A percentile compares a stretch with the other conserved stretches of the same genome.
phyloP scores from a whole-genome alignment of 2,797 vertebrate genomes.

The Sebastes vulpes region DNA sequence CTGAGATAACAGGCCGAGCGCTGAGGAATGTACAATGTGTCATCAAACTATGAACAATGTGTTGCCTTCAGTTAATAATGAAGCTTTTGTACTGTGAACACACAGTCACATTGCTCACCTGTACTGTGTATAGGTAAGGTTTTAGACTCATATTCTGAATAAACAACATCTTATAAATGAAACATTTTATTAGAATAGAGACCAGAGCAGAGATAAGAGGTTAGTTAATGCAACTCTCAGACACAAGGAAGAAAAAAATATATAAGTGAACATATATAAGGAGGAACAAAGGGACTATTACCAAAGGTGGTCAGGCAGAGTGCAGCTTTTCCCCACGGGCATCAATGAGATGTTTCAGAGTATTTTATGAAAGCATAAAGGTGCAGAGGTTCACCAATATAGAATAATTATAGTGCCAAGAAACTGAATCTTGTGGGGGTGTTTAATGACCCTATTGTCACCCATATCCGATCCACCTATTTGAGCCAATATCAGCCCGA shows the following conservation, averaged over 20 bases:
- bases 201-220: not conserved
- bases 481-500: too few relatives aligned
- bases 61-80: constrained; percentile 4
- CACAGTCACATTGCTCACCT: not conserved
- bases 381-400: not conserved
- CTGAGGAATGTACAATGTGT: constrained; percentile 33
- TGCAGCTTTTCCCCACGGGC: constrained; percentile 2
- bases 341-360: not conserved
- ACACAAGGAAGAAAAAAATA: not conserved
- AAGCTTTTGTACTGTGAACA: constrained; percentile 17
- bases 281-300: not conserved
- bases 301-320: constrained; percentile 11
- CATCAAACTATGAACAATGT: constrained; percentile 27
- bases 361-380: not conserved
- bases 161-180: constrained; percentile 13
- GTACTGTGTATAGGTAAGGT: not conserved
- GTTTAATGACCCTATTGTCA: not conserved
- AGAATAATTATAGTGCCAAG: not conserved
- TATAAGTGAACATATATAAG: not conserved
- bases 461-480: too few relatives aligned
- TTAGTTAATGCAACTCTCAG: not conserved
- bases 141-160: not conserved
- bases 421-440: not conserved
- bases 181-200: not conserved
- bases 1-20: constrained; percentile 23